Evolutionary conservation across 1,140 invertebrate genomes (phyloP), one percentile per base, ranked within the genome.

Genomic region (Rhizoglyphus robini): DNA sequence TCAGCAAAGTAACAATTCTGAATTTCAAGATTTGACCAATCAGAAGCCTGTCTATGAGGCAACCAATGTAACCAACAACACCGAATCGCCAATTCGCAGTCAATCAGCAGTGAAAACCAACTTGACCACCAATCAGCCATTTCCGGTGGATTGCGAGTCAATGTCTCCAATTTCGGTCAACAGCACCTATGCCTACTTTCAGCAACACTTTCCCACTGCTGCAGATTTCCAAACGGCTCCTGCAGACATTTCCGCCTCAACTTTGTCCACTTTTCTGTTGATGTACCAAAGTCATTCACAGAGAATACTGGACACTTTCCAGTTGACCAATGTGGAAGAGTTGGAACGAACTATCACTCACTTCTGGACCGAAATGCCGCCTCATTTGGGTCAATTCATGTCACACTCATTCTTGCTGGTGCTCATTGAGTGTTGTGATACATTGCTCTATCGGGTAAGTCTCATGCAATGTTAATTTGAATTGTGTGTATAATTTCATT

Each of bases 281-380:
- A 81, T 81, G 79, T 81, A 81, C 68, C 69, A 77, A 49, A 78
- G 78, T 1, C 80, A 81, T 68, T 81, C 79, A 67, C 79, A 81
- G 67, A 69, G 79, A 30, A 74, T 81, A 30, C 71, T 81, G n/a
- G 80, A 81, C 63, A 79, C 78, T 0, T 75, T 80, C 29, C 76
- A 79, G 25, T 68, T 78, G 47, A 79, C 76, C 18, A 80, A 76
- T 68, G 80, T 81, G 71, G 78, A 80, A 41, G 79, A 81, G 75
- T 79, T 81, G 5, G 78, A 80, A 68, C 79, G 73, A 68, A 77
- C 79, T 68, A 67, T 81, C 25, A 66, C 78, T 2, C 78, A 81
- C 68, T 81, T 81, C 70, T 81, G 80, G 80, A 77, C 79, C 69
- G 78, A 78, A 4, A 80, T 81, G 74, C 80, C 80, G 18, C 69